Base-by-base conservation (phyloP, 2,113 vertebrate species). In the Cyphomyrus plagiostoma region DNA sequence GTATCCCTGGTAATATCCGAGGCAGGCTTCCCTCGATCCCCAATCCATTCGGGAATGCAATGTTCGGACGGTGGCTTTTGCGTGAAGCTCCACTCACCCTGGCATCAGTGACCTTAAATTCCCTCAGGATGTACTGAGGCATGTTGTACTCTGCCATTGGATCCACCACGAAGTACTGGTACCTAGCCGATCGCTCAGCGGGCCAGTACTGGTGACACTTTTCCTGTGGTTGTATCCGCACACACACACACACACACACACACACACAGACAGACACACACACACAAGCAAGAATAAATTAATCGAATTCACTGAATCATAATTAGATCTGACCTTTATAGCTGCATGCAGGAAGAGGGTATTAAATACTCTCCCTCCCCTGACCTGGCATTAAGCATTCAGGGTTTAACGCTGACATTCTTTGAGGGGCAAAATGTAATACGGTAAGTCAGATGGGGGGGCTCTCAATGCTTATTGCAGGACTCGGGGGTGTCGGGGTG, bases 171-270 rank as follows among this genome's bases (percentile, higher is more conserved):
- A 99, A 99, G 95, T 99, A 99, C 95, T 99, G 98, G 93, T 99
- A 99, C 49, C 98, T 96, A 46, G 98, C 98, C 0, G 98, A 99
- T 74, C 98, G 97, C 93, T 99, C 98, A 0, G 98, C 98, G 0
- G 98, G 98, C 98, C 98, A 99, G 94, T 99, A 99, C 93, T 99
- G 98, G 48, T 99, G 98, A 93, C 98, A 99, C 90, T 99, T 99
- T 87, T 99, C 98, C 98, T 99, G 95, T 10, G 58, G 46, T 10
- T 42, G 70, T 56, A 48, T 42, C 3, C 56, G 30, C 42, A 88
- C 87, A 88, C 87, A 70, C 56, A 88, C 87, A 88, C 56, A 70
- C 56, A 88, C 48, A 86, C 85, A 88, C 56, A 88, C 87, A 88
- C 87, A 70, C 56, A 88, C 42, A 74, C 42, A 88, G 13, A 74